Base-by-base conservation (phyloP, 2,888 invertebrate genomes). In the Trachelus tabidus region DNA sequence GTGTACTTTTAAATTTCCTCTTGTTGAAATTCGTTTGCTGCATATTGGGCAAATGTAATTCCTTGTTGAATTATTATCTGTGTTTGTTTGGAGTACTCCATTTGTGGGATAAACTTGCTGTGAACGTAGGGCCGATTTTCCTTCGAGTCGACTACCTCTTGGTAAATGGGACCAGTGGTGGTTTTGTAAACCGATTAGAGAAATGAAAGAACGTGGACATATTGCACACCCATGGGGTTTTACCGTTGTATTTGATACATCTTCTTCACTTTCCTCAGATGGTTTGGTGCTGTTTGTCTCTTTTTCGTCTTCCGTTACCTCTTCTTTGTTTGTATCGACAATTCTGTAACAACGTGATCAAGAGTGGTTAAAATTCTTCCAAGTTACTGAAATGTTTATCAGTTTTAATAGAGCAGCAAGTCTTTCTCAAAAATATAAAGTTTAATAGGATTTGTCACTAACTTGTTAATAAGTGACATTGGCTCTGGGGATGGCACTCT, bases 1-100 rank as follows among this genome's bases (percentile, higher is more conserved):
- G 90, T 95, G 95, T 75, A 93, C 92, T 87, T 95, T 93, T 73
- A 95, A 91, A 87, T 94, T 94, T 82, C 93, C 93, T 90, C 94
- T 95, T 23, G 93, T 94, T 40, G 94, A 93, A 89, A 95, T 95
- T 73, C 91, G 91, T 89, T 94, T 94, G 73, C 93, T 92, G 89
- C 95, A 95, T 84, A 94, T 93, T 30, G 93, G 93, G 89, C 95
- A 95, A 69, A 92, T 89, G 83, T 92, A 93, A 79, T 89, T 87
- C 81, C 92, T 88, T 83, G 91, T 81, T 79, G 91, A 77, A 80
- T 88, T 79, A 81, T 86, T 87, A 82, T 91, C 82, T 81, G 90
- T 83, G 85, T 92, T 88, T 85, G 87, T 86, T 31, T 89, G 89
- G 37, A 89, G 81, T 31, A 90, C 86, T n/a, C 90, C 90, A 76